Conservation (phyloP, 1,140 invertebrate genomes). For the Listronotus oregonensis region DNA sequence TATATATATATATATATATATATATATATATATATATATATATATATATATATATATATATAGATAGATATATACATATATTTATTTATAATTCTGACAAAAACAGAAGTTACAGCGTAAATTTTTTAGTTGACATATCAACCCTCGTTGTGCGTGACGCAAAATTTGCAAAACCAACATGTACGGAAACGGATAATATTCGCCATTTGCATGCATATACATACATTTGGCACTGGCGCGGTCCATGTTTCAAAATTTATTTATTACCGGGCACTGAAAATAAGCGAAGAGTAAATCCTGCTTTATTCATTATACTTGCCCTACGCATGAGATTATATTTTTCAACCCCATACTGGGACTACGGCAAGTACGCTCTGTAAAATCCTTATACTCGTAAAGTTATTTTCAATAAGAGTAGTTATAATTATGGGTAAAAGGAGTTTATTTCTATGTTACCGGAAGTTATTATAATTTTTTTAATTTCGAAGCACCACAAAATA, state of each 20-base stretch:
- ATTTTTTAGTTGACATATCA: background rate
- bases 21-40: too few species aligned
- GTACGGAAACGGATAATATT: constrained; percentile 18
- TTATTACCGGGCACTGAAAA: constrained; percentile 16
- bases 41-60: too few species aligned
- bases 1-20: too few species aligned
- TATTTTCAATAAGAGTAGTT: background rate
- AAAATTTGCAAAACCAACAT: background rate
- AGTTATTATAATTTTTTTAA: too few species aligned
- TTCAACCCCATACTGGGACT: background rate
- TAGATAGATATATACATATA: too few species aligned
- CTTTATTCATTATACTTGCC: constrained; percentile 23
- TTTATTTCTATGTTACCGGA: too few species aligned
- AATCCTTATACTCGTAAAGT: too few species aligned
- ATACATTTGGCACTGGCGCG: constrained; percentile 5
- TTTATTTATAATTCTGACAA: background rate
- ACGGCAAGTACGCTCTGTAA: too few species aligned
- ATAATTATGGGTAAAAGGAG: too few species aligned
- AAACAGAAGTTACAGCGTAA: background rate
- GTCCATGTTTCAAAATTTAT: constrained; percentile 22
- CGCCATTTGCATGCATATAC: constrained; percentile 21
- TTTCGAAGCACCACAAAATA: too few species aligned
- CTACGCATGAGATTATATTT: constrained; percentile 21
- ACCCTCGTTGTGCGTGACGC: too few species aligned
- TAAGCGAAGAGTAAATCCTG: constrained; percentile 25